A percentile compares a stretch with the other conserved stretches of the same genome.
These are phyloP conservation scores for Panagrolaimus sp. DNA, from an alignment of 1,140 invertebrate species.

Conservation along the genomic window DNA sequence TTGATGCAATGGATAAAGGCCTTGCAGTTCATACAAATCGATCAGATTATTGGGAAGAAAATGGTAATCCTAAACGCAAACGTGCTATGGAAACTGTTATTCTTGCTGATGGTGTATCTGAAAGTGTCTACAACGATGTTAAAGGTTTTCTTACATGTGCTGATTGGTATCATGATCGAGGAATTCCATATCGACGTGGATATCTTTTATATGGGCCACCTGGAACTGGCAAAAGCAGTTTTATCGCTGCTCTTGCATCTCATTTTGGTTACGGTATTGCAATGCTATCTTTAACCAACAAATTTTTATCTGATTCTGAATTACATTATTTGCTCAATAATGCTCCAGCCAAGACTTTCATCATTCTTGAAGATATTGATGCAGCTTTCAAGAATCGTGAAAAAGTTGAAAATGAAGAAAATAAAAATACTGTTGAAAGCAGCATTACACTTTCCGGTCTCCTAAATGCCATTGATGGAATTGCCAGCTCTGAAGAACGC, in stretches of 20 bases:
- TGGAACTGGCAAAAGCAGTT: constrained; percentile 29
- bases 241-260: constrained; percentile 72
- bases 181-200: no score
- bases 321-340: constrained; percentile 85
- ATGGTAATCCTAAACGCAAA: constrained; percentile 82
- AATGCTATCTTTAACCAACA: constrained; percentile 89
- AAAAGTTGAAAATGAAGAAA: constrained; percentile 62
- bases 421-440: constrained; percentile 78
- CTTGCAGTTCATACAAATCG: no score
- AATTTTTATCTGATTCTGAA: constrained; percentile 86
- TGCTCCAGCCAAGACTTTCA: constrained; percentile 75
- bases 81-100: constrained; percentile 83
- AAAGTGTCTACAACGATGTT: constrained; percentile 59
- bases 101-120: constrained; percentile 72
- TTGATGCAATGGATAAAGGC: constrained; percentile 32
- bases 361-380: constrained; percentile 93
- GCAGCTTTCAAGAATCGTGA: constrained; percentile 86
- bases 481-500: constrained; percentile 90
- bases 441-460: constrained; percentile 92
- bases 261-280: constrained; percentile 91
- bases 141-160: constrained; percentile 76
- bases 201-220: no score
- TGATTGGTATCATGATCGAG: constrained; percentile 64
- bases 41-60: constrained; percentile 69
- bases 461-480: constrained; percentile 93